These are phyloP conservation scores for Crotophaga sulcirostris DNA, from an alignment of 2,113 vertebrate genomes.

Conservation along the genomic window DNA sequence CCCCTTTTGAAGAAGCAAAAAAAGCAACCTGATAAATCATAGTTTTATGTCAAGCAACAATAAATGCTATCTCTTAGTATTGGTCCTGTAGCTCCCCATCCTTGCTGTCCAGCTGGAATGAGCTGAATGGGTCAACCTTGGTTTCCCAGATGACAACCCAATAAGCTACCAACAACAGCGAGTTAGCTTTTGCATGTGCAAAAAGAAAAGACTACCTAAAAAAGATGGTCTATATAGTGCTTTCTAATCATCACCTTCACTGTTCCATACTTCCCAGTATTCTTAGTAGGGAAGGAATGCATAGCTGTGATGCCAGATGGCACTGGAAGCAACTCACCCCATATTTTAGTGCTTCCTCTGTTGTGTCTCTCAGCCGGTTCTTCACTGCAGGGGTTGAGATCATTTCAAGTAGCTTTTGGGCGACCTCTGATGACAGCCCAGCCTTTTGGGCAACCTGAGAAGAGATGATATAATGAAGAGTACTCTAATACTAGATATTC, in stretches of 20 bases:
- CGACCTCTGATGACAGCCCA: constrained; percentile 77
- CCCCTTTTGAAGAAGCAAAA: background rate
- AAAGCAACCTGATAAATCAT: background rate
- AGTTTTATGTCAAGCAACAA: background rate
- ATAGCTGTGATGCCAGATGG: background rate
- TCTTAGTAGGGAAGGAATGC: background rate
- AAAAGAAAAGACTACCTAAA: background rate
- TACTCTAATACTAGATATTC: background rate
- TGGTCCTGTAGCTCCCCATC: background rate
- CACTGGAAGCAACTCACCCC: constrained; percentile 76
- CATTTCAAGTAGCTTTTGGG: constrained; percentile 72
- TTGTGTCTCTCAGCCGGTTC: constrained; percentile 80
- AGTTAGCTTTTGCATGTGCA: background rate
- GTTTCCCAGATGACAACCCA: background rate
- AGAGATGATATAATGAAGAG: background rate
- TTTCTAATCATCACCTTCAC: background rate
- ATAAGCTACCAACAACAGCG: background rate
- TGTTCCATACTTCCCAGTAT: background rate
- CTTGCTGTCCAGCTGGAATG: background rate
- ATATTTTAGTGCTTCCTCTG: constrained; percentile 77
- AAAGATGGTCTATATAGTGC: background rate
- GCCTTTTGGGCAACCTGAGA: constrained; percentile 82
- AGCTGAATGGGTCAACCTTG: background rate
- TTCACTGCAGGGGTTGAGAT: constrained; percentile 79
- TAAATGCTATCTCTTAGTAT: background rate